These are phyloP conservation scores for Ptyas mucosa DNA, from an alignment of 2,113 vertebrate genomes.

Conservation along the genomic window DNA sequence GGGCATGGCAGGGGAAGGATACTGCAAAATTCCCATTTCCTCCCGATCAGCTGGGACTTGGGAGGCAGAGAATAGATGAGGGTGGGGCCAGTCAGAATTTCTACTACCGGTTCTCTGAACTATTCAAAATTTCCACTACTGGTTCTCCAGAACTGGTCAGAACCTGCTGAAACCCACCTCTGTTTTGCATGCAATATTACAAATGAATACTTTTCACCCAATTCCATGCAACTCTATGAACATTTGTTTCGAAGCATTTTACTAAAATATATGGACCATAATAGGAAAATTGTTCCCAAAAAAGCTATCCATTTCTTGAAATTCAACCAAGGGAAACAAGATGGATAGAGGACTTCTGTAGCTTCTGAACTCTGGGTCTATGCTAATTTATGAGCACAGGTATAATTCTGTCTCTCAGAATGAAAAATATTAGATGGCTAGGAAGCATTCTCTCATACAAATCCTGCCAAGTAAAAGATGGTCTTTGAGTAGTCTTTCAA, in stretches of 20 bases:
- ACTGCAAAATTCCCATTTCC: too few species aligned
- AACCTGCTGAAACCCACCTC: too few species aligned
- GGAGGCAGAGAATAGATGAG: too few species aligned
- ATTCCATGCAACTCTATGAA: slow-evolving; percentile 74
- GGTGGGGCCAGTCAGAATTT: too few species aligned
- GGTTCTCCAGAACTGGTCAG: too few species aligned
- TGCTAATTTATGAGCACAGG: slow-evolving; percentile 40
- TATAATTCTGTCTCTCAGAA: slow-evolving; percentile 68
- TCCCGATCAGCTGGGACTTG: too few species aligned
- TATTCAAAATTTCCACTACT: too few species aligned
- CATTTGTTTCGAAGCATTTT: slow-evolving; percentile 64
- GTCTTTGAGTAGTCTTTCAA: slow-evolving; percentile 67
- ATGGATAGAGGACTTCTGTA: slow-evolving; percentile 44
- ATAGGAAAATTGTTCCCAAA: slow-evolving; percentile 62
- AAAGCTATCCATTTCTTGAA: slow-evolving; percentile 73
- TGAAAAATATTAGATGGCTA: slow-evolving; percentile 74
- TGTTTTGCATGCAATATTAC: neutral
- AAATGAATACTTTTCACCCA: slow-evolving; percentile 47
- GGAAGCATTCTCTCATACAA: slow-evolving; percentile 76
- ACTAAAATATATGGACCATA: slow-evolving; percentile 72
- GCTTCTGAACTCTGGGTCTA: neutral
- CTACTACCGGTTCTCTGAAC: too few species aligned
- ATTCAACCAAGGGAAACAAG: slow-evolving; percentile 68
- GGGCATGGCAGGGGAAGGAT: too few species aligned
- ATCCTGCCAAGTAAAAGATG: slow-evolving; percentile 71